A percentile compares a stretch with the other conserved stretches of the same genome.
Evolutionary conservation across 2,888 invertebrate species (phyloP).

Genomic region (Pterostichus madidus): DNA sequence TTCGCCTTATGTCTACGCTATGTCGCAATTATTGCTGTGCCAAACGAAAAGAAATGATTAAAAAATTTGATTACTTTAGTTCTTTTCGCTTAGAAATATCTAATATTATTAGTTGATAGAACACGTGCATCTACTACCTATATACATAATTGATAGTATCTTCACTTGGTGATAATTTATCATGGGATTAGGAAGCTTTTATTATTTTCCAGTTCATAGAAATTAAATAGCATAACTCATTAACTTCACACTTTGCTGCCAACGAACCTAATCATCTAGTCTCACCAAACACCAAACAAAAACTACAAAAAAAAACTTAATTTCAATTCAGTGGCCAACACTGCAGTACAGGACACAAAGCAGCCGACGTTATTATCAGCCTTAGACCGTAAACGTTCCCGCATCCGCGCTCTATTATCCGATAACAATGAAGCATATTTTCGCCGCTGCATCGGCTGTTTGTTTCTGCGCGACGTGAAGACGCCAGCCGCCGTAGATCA

Average conservation of each 20-base stretch:
- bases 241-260: not conserved
- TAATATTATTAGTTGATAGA: too few relatives aligned
- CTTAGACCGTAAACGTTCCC: constrained; percentile 18
- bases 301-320: constrained; percentile 14
- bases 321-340: constrained; percentile 7
- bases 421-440: constrained; percentile 63
- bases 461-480: constrained; percentile 57
- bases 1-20: too few relatives aligned
- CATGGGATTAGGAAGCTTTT: not conserved
- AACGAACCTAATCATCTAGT: constrained; percentile 2
- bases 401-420: constrained; percentile 43
- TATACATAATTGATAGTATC: not conserved
- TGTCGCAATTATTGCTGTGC: too few relatives aligned
- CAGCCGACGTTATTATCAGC: constrained; percentile 24
- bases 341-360: constrained; percentile 16
- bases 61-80: too few relatives aligned
- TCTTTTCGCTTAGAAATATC: too few relatives aligned
- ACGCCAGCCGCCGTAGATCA: constrained; percentile 51
- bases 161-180: not conserved
- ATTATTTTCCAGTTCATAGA: constrained; percentile 5
- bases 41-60: too few relatives aligned
- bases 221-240: constrained; percentile 2
- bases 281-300: not conserved
- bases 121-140: too few relatives aligned
- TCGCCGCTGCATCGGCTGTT: constrained; percentile 54